Evolutionary conservation across 2,888 invertebrate genomes (phyloP).

Genomic region (Syrista parreyssii): DNA sequence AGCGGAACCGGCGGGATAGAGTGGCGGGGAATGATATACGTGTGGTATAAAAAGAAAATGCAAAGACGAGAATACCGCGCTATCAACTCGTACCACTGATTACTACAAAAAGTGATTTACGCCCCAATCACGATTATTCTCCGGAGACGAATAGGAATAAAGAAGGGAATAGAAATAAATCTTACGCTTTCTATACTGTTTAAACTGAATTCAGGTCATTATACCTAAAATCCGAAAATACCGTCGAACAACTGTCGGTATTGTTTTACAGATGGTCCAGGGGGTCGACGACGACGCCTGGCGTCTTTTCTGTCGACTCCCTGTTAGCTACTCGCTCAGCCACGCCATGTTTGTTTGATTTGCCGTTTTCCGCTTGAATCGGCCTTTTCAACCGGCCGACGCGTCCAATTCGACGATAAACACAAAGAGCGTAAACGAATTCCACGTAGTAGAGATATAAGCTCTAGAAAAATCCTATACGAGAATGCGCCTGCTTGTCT

Average conservation of each 20-base stretch:
- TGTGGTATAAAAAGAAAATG: background rate
- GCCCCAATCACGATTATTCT: background rate
- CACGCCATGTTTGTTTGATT: conserved; percentile 30
- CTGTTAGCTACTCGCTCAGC: background rate
- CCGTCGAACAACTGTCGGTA: background rate
- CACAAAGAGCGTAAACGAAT: background rate
- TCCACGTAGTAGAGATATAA: background rate
- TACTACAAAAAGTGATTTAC: background rate
- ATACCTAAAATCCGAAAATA: background rate
- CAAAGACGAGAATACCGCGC: background rate
- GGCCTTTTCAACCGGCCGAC: conserved; percentile 18
- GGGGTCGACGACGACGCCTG: background rate
- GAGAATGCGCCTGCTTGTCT: background rate
- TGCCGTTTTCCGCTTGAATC: conserved; percentile 32
- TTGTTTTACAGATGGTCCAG: background rate
- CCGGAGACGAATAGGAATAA: background rate
- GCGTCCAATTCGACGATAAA: conserved; percentile 13
- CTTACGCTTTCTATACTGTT: background rate
- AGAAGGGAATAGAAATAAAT: background rate
- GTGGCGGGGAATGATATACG: background rate
- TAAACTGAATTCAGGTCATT: background rate
- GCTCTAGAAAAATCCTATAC: background rate
- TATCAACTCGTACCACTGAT: background rate
- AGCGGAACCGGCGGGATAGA: background rate
- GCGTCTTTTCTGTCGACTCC: background rate